These are phyloP conservation scores for Pomatostomus ruficeps DNA, from an alignment of 2,113 vertebrate species.

Conservation along the genomic window DNA sequence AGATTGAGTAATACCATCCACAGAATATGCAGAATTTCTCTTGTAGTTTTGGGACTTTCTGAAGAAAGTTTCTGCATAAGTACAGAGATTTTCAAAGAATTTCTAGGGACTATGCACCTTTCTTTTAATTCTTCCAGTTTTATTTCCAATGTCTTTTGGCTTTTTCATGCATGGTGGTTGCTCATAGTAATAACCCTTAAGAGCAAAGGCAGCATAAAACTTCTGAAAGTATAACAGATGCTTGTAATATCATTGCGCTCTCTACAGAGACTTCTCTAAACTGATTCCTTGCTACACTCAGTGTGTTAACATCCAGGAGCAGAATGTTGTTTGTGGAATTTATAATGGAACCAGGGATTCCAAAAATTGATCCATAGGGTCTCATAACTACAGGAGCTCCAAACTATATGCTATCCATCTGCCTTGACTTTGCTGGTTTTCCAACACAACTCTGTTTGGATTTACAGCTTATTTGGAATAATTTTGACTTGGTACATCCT, in stretches of 20 bases:
- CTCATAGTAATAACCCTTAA: background rate
- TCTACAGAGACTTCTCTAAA: background rate
- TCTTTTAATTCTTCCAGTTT: background rate
- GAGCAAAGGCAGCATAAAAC: background rate
- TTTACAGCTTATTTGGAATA: background rate
- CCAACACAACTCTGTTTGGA: background rate
- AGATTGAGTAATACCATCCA: background rate
- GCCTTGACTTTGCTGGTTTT: background rate
- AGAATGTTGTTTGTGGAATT: slow-evolving; percentile 11
- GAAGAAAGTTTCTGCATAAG: background rate
- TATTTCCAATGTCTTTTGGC: background rate
- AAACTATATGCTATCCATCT: background rate
- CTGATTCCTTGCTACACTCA: slow-evolving; percentile 13
- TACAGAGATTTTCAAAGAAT: background rate
- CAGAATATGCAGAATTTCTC: background rate
- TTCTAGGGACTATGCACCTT: background rate
- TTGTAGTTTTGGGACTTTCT: background rate
- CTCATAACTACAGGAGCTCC: background rate
- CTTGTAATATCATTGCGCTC: slow-evolving; percentile 17
- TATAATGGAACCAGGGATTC: slow-evolving; percentile 1
- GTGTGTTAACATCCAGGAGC: slow-evolving; percentile 7
- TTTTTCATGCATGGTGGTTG: background rate
- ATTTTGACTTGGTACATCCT: background rate
- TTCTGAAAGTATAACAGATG: slow-evolving; percentile 31
- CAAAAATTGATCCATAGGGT: background rate